Evolutionary conservation across 2,888 invertebrate species (phyloP).

Genomic region (Tipula unca): DNA sequence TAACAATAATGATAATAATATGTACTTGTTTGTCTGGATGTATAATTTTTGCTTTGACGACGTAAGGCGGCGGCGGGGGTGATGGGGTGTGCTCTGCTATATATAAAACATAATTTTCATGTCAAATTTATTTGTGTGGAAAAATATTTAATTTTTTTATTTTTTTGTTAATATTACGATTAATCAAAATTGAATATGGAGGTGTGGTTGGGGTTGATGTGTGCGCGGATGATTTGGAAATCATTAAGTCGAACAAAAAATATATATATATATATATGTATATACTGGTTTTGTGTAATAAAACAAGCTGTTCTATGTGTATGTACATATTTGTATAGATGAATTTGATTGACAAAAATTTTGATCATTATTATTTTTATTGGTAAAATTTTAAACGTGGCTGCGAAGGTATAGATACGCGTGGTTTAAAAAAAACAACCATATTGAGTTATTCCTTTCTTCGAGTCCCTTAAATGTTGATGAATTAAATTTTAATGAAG

Average conservation of each 20-base stretch:
- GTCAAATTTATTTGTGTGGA: conserved; percentile 8
- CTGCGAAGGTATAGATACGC: too few relatives aligned
- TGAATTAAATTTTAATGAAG: too few relatives aligned
- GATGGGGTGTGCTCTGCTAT: not conserved
- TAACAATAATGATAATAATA: conserved; percentile 14
- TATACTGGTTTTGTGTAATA: not conserved
- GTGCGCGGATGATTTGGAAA: not conserved
- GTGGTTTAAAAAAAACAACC: too few relatives aligned
- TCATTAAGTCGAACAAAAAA: not conserved
- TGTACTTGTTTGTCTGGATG: not conserved
- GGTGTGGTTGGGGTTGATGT: not conserved
- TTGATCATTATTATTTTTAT: not conserved
- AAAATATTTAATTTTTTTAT: not conserved
- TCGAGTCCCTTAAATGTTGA: too few relatives aligned
- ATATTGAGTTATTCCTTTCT: too few relatives aligned
- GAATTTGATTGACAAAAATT: not conserved
- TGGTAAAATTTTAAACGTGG: too few relatives aligned
- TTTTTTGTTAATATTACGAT: not conserved
- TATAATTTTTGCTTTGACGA: not conserved
- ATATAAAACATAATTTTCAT: not conserved
- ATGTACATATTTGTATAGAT: not conserved
- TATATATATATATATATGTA: not conserved
- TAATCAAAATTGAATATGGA: not conserved
- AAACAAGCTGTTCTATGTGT: not conserved
- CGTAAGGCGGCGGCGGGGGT: not conserved